phyloP scores from a whole-genome alignment of 2,888 invertebrate genomes.

The Tortrix viridana region DNA sequence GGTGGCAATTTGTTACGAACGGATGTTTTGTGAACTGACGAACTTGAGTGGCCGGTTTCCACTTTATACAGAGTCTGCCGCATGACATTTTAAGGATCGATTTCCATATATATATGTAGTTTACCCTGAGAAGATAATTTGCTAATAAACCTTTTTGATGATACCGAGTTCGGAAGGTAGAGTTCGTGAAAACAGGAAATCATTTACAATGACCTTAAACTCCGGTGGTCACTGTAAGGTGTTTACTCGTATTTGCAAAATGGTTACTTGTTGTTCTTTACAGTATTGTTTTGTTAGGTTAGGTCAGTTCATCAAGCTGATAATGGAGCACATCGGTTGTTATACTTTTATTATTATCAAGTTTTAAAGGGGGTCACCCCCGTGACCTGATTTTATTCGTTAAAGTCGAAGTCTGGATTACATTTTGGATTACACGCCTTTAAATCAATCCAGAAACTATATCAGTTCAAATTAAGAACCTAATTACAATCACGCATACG shows the following conservation, averaged over 20 bases:
- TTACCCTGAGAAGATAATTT: conserved; percentile 57
- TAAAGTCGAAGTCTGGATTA: too few relatives aligned
- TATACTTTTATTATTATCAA: not conserved
- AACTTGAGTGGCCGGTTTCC: conserved; percentile 51
- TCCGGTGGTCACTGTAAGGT: not conserved
- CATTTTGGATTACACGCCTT: too few relatives aligned
- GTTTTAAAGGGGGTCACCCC: too few relatives aligned
- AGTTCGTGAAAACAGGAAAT: conserved; percentile 22
- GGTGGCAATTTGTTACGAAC: conserved; percentile 26
- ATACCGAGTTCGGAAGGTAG: conserved; percentile 18
- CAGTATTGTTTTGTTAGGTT: not conserved
- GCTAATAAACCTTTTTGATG: conserved; percentile 42
- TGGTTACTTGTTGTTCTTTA: not conserved
- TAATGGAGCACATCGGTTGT: too few relatives aligned
- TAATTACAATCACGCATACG: too few relatives aligned
- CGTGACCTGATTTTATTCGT: not conserved
- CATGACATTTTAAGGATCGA: conserved; percentile 46
- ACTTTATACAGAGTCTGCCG: conserved; percentile 44
- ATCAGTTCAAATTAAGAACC: too few relatives aligned
- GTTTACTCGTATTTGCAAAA: too few relatives aligned
- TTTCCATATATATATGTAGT: conserved; percentile 60
- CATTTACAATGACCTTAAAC: conserved; percentile 13
- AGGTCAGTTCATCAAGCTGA: too few relatives aligned
- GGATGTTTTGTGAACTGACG: conserved; percentile 31
- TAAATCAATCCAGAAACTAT: too few relatives aligned